phyloP scores from a whole-genome alignment of 2,797 vertebrate species.

The Poeciliopsis turneri region DNA sequence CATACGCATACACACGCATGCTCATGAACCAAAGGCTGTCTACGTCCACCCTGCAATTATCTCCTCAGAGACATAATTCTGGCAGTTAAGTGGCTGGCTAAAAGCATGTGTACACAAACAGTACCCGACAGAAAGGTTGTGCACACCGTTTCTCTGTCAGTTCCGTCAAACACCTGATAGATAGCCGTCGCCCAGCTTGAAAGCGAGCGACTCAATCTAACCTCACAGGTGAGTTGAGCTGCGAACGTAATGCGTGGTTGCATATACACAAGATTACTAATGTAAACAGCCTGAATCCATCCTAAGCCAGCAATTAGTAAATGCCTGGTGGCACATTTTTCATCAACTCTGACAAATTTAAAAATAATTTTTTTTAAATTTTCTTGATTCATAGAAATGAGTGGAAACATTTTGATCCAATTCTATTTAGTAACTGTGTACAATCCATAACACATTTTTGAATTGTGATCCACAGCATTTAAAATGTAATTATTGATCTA shows the following conservation, averaged over 20 bases:
- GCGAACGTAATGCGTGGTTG: slow-evolving; percentile 16
- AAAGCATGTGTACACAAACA: slow-evolving; percentile 85
- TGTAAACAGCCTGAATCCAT: background rate
- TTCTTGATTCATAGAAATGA: background rate
- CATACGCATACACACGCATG: slow-evolving; percentile 58
- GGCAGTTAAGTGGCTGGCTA: slow-evolving; percentile 82
- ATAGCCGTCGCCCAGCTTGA: slow-evolving; percentile 48
- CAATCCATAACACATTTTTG: background rate
- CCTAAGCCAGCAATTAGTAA: slow-evolving; percentile 8
- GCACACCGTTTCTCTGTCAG: slow-evolving; percentile 70
- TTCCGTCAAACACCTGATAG: slow-evolving; percentile 73
- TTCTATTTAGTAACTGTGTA: slow-evolving; percentile 11
- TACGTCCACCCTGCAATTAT: slow-evolving; percentile 81
- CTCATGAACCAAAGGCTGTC: slow-evolving; percentile 67
- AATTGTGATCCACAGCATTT: background rate
- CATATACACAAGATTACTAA: slow-evolving; percentile 11
- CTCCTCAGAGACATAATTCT: slow-evolving; percentile 78
- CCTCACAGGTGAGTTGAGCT: slow-evolving; percentile 40
- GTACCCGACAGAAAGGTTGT: slow-evolving; percentile 66
- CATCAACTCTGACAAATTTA: background rate
- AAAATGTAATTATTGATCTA: background rate
- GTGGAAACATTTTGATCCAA: background rate
- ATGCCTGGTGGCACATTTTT: slow-evolving; percentile 11
- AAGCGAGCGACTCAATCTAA: slow-evolving; percentile 60
- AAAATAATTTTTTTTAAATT: background rate